phyloP scores from a whole-genome alignment of 2,113 vertebrate genomes.

The Alouatta palliata region DNA sequence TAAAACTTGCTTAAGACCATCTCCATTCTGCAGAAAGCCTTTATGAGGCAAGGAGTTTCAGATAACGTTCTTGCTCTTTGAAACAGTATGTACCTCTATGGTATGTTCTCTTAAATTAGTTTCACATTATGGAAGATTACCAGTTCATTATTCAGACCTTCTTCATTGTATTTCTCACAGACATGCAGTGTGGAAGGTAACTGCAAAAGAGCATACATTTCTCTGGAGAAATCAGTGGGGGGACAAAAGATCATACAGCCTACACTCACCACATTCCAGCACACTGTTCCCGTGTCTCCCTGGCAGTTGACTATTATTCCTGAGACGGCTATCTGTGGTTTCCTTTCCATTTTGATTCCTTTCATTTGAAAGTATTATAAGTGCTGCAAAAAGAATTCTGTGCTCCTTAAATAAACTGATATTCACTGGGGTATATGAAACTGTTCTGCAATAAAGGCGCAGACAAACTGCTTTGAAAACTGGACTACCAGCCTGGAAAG shows the following conservation, averaged over 20 bases:
- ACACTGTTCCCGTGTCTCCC: neutral
- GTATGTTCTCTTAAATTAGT: neutral
- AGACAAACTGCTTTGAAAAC: conserved; percentile 42
- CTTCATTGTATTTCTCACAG: neutral
- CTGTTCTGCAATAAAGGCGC: conserved; percentile 13
- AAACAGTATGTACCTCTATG: neutral
- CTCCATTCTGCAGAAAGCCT: neutral
- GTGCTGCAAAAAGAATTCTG: conserved; percentile 47
- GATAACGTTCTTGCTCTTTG: neutral
- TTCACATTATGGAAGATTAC: neutral
- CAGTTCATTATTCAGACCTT: neutral
- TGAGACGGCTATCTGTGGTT: conserved; percentile 7
- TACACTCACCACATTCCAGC: neutral
- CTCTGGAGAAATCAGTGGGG: neutral
- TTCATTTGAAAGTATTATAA: conserved; percentile 52
- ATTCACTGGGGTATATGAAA: conserved; percentile 18
- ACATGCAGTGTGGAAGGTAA: neutral
- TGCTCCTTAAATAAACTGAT: conserved; percentile 40
- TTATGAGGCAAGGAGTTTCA: neutral
- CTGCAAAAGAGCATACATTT: neutral
- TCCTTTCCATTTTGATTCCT: conserved; percentile 46
- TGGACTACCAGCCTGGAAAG: conserved; percentile 9
- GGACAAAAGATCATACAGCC: neutral
- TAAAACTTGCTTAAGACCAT: conserved; percentile 1
- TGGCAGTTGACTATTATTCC: neutral